These are phyloP conservation scores for Aspiorhynchus laticeps DNA, from an alignment of 2,113 vertebrate genomes.

Conservation along the genomic window DNA sequence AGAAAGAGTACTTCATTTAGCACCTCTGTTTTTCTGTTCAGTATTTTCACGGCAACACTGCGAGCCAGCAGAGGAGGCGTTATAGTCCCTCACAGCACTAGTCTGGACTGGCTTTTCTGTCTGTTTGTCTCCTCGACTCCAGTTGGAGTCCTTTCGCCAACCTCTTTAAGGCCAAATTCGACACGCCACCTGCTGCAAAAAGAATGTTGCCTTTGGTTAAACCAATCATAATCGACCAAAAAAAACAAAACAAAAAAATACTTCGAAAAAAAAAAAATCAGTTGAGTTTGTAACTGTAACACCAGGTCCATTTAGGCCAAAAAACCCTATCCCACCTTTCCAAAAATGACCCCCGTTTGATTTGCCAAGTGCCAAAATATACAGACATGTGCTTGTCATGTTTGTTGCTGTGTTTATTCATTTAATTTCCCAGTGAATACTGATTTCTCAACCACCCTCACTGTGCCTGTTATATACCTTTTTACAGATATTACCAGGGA, in stretches of 20 bases:
- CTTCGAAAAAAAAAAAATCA: neutral
- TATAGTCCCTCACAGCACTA: conserved; percentile 55
- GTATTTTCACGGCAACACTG: conserved; percentile 63
- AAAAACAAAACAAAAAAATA: conserved; percentile 32
- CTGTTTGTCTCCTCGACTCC: conserved; percentile 55
- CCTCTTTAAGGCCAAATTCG: conserved; percentile 77
- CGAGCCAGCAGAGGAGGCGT: conserved; percentile 51
- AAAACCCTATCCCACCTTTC: conserved; percentile 38
- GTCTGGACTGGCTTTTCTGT: conserved; percentile 56
- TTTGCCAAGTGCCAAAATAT: conserved; percentile 94
- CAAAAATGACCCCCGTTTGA: conserved; percentile 67
- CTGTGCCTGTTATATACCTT: conserved; percentile 63
- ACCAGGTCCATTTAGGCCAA: conserved; percentile 63
- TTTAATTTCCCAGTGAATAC: conserved; percentile 58
- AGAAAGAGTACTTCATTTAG: conserved; percentile 99
- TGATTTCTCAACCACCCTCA: conserved; percentile 61
- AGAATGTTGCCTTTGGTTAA: conserved; percentile 71
- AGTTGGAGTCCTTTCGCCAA: conserved; percentile 45
- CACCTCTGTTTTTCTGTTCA: conserved; percentile 70
- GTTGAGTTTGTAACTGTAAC: conserved; percentile 63
- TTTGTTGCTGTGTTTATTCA: conserved; percentile 63
- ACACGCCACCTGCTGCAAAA: conserved; percentile 81
- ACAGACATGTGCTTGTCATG: conserved; percentile 75
- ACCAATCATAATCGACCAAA: conserved; percentile 75
- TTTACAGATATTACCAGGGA: conserved; percentile 70